Base-by-base conservation (phyloP, 2,888 invertebrate species). In the Eumerus sabulonum region DNA sequence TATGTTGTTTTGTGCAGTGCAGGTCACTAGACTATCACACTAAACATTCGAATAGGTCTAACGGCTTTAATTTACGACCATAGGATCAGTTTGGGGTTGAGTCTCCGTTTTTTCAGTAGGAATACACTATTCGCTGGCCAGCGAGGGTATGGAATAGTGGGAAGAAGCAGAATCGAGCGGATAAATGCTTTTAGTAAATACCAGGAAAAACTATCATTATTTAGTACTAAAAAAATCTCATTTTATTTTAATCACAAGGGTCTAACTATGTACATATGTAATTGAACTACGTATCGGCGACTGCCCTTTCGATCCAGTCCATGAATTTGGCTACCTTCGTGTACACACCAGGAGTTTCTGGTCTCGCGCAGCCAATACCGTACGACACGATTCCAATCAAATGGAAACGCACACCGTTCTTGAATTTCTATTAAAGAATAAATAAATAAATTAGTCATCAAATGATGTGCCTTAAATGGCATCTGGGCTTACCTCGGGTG, bases 301-400 rank as follows among this genome's bases (percentile, higher is more conserved):
- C 64, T 81, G 83, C 90, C 83, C 86, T 82, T 64, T 85, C 76
- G 67, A 93, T 92, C 93, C 93, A 93, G 82, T 92, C 90, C 0
- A 91, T 83, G 84, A 91, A 93, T 18, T 89, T 84, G 0, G 91
- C 90, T 0, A 92, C 91, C 76, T 91, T 88, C 0, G 92, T 91
- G 85, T 93, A 93, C 9, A 93, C 92, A 1, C 92, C 92, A 0
- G 93, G 93, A 82, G 89, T 91, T 1, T 91, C 91, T 12, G 90
- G 88, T 83, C 91, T 90, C 0, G 92, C 92, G 84, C 92, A 92
- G 60, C 90, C 89, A 83, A 90, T 91, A 1, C 92, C 93, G 85
- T 92, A 93, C 0, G 93, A 93, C 0, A 93, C 92, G 0, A 93
- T 89, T 1, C 93, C 94, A 50, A 92, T 90, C 82, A 92, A 85